A percentile compares a stretch with the other conserved stretches of the same genome.
Evolutionary conservation across 2,888 invertebrate species (phyloP).

Genomic region (Mermis nigrescens): DNA sequence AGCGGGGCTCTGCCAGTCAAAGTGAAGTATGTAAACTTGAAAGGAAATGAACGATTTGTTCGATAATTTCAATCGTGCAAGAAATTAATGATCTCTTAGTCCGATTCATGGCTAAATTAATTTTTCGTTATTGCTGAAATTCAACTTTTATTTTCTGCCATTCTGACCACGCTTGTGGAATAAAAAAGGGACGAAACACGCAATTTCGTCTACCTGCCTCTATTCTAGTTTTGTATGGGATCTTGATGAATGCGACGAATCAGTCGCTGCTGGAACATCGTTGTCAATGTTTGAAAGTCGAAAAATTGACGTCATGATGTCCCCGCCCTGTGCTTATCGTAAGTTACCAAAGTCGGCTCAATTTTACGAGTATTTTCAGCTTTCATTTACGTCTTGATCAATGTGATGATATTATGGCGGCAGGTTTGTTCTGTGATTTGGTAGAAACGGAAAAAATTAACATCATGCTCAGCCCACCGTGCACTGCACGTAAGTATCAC

Average conservation of each 20-base stretch:
- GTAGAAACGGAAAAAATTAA: neutral
- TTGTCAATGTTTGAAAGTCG: neutral
- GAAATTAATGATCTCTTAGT: too few relatives aligned
- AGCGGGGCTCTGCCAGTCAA: too few relatives aligned
- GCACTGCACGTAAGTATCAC: conserved; percentile 3
- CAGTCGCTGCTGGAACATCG: neutral
- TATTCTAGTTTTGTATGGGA: neutral
- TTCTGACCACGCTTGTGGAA: too few relatives aligned
- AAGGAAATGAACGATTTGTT: too few relatives aligned
- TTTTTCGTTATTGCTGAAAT: too few relatives aligned
- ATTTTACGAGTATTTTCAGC: neutral
- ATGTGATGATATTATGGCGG: neutral
- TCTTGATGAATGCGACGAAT: neutral
- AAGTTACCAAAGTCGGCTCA: neutral
- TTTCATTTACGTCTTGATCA: neutral
- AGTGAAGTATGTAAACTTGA: too few relatives aligned
- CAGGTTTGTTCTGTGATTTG: neutral
- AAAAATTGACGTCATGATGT: neutral
- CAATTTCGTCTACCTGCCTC: too few relatives aligned
- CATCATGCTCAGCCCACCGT: neutral
- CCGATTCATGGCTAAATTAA: too few relatives aligned
- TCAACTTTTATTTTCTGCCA: too few relatives aligned
- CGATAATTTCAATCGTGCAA: too few relatives aligned
- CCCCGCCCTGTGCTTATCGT: neutral
- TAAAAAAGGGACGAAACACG: too few relatives aligned